These are phyloP conservation scores for Naja naja DNA, from an alignment of 2,113 vertebrate species.

Conservation along the genomic window DNA sequence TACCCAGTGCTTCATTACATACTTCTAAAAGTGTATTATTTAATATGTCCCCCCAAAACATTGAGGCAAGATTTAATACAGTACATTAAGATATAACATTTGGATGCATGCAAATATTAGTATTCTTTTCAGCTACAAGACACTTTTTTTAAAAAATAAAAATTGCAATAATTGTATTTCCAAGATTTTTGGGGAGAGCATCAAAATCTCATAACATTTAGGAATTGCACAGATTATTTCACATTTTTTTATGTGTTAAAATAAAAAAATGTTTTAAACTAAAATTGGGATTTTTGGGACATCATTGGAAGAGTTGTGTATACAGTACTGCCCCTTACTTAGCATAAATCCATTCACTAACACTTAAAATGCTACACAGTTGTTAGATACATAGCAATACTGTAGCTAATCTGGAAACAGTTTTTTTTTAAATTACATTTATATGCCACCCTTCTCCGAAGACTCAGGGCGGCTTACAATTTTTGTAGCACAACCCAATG, in stretches of 20 bases:
- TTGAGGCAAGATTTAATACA: background rate
- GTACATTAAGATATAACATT: background rate
- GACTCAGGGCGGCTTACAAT: no score
- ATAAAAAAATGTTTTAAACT: background rate
- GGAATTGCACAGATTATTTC: background rate
- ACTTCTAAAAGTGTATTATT: no score
- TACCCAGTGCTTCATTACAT: no score
- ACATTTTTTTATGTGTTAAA: background rate
- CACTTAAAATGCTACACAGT: background rate
- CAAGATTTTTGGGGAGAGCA: background rate
- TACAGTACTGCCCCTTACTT: background rate
- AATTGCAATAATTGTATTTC: background rate
- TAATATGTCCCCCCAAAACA: no score
- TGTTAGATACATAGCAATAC: background rate
- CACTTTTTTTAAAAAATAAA: background rate
- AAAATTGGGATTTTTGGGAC: background rate
- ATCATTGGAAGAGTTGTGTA: background rate
- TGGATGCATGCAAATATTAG: background rate
- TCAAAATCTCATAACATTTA: background rate
- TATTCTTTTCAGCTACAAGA: background rate
- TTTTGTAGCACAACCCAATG: no score
- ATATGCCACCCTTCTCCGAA: no score
- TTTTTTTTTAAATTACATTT: no score
- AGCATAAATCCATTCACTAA: background rate
- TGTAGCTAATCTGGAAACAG: constrained; percentile 5